These are phyloP conservation scores for Dendrophyllia cribrosa DNA, from an alignment of 64 coral and sea anemone species.

Conservation along the genomic window DNA sequence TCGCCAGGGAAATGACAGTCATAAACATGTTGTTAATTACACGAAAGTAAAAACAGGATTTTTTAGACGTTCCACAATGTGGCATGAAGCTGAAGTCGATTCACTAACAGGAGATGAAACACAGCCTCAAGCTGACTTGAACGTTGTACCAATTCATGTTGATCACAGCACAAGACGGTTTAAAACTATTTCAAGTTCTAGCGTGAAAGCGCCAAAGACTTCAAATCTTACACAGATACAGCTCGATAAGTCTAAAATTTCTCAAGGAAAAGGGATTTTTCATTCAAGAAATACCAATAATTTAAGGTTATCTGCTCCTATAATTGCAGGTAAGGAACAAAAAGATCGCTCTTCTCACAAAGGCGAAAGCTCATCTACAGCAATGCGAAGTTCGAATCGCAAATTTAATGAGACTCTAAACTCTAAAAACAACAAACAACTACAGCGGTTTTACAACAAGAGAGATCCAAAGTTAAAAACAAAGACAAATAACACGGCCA, in stretches of 20 bases:
- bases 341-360: not conserved
- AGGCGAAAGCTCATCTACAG: not conserved
- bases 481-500: not conserved
- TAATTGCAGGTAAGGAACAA: not conserved
- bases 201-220: not conserved
- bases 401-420: not conserved
- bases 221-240: not conserved
- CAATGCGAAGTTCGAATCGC: not conserved
- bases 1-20: conserved; percentile 63
- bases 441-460: not conserved
- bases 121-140: conserved; percentile 25
- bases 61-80: conserved; percentile 74
- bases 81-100: not conserved
- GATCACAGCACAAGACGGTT: not conserved
- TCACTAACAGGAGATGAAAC: not conserved
- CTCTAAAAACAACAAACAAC: conserved; percentile 2
- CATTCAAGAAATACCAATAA: not conserved
- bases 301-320: not conserved
- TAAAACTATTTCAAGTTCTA: not conserved
- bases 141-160: conserved; percentile 42
- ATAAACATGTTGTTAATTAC: conserved; percentile 84
- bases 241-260: not conserved
- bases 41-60: conserved; percentile 98
- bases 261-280: not conserved
- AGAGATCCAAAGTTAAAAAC: not conserved